Evolutionary conservation across 2,888 invertebrate genomes (phyloP).

Genomic region (Idaea aversata): DNA sequence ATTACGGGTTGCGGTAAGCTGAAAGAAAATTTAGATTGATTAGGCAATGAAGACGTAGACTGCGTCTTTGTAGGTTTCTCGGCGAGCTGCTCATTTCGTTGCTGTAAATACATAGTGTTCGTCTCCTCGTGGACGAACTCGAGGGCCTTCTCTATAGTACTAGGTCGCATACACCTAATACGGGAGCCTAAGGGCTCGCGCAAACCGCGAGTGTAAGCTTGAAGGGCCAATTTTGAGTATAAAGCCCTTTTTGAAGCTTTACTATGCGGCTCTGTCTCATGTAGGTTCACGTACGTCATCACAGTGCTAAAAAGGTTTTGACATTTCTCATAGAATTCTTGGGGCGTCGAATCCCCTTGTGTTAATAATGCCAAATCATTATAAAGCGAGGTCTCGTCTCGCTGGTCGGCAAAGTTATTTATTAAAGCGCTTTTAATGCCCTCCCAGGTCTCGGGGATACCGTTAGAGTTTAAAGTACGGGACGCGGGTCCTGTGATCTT

Average conservation of each 20-base stretch:
- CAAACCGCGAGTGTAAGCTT: constrained; percentile 28
- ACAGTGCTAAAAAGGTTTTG: constrained; percentile 30
- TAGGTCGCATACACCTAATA: constrained; percentile 33
- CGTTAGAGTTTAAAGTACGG: constrained; percentile 28
- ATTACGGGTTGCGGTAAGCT: no score
- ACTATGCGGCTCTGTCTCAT: constrained; percentile 24
- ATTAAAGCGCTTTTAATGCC: constrained; percentile 26
- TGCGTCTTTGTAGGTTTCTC: no score
- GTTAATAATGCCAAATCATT: constrained; percentile 25
- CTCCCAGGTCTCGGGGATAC: constrained; percentile 28
- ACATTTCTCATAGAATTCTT: constrained; percentile 31
- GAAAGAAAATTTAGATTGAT: no score
- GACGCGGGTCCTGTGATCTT: constrained; percentile 29
- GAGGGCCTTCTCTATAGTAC: constrained; percentile 27
- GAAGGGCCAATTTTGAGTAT: constrained; percentile 29
- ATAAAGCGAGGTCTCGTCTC: constrained; percentile 30
- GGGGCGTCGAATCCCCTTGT: constrained; percentile 24
- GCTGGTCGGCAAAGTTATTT: constrained; percentile 31
- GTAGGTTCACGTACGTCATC: constrained; percentile 26
- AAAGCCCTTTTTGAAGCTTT: constrained; percentile 23
- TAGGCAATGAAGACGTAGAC: no score
- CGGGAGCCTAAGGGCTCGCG: constrained; percentile 29
- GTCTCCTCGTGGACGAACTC: constrained; percentile 31
- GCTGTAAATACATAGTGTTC: constrained; percentile 28
- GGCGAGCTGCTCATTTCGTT: constrained; percentile 10